These are phyloP conservation scores for Fratercula arctica DNA, from an alignment of 2,797 vertebrate species.

Conservation along the genomic window DNA sequence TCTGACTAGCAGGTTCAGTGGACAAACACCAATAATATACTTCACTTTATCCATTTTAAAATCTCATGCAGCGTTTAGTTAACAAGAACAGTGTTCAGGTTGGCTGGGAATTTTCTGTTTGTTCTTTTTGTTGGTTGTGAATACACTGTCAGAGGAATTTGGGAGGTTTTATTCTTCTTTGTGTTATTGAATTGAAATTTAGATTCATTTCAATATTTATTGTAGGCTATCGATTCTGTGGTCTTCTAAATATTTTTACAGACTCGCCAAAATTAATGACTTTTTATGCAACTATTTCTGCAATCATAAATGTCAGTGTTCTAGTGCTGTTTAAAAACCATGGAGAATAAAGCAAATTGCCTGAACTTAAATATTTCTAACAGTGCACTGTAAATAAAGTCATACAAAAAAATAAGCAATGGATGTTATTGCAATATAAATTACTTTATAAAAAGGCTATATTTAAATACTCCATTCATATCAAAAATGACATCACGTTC, in stretches of 20 bases:
- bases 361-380: constrained; percentile 7
- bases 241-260: background rate
- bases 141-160: background rate
- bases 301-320: background rate
- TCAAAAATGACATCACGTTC: background rate
- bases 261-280: background rate
- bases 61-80: background rate
- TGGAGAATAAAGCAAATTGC: background rate
- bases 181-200: background rate
- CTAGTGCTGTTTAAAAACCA: background rate
- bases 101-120: background rate
- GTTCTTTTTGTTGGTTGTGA: background rate
- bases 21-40: background rate
- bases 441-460: background rate
- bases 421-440: background rate
- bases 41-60: background rate
- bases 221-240: background rate
- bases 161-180: background rate
- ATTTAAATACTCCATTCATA: background rate
- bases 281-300: background rate
- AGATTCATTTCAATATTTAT: background rate
- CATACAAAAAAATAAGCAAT: background rate
- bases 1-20: background rate
- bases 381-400: background rate
- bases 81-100: background rate